Evolutionary conservation across 64 coral and sea anemone genomes (phyloP), one percentile per base, ranked within the genome.

Genomic region (Cladopsammia gracilis): DNA sequence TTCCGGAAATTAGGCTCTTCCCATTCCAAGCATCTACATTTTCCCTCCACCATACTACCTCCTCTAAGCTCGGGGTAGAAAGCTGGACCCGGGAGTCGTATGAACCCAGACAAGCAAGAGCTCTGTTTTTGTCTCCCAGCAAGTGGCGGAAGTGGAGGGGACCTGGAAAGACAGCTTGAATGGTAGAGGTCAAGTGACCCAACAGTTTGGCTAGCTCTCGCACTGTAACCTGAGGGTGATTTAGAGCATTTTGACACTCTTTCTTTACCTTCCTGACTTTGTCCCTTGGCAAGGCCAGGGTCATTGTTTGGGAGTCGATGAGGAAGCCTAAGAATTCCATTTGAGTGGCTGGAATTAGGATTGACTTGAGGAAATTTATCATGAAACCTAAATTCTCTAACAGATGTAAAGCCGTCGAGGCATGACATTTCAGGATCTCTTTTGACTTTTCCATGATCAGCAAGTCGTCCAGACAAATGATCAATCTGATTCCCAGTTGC

Each of bases 21-120:
- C 79, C 56, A 42, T 83, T 83, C 79, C 79, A 83, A 56, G n/a
- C n/a, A n/a, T 56, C 79, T 22, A 83, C 10, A 64, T 64, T 83
- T 50, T 83, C 22, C 57, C 56, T 60, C 79, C 79, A 83, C 79
- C 79, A 62, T 61, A 62, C 56, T 3, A 83, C 10, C 79, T 83
- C n/a, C n/a, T n/a, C n/a, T n/a, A n/a, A n/a, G n/a, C n/a, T n/a
- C n/a, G n/a, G n/a, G n/a, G n/a, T n/a, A 64, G 58, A 16, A 13
- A 83, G 79, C 26, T 64, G 14, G 4, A 83, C 79, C 22, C 58
- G 53, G 45, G 79, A 56, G 43, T 83, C 79, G 79, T 83, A 83
- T n/a, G 79, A 83, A 9, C 64, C 64, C 56, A 56, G 79, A 25
- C 56, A 44, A 34, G 58, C 64, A 16, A 83, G 79, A 16, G 56